Evolutionary conservation across 2,888 invertebrate genomes (phyloP).

Genomic region (Cosmia pyralina): DNA sequence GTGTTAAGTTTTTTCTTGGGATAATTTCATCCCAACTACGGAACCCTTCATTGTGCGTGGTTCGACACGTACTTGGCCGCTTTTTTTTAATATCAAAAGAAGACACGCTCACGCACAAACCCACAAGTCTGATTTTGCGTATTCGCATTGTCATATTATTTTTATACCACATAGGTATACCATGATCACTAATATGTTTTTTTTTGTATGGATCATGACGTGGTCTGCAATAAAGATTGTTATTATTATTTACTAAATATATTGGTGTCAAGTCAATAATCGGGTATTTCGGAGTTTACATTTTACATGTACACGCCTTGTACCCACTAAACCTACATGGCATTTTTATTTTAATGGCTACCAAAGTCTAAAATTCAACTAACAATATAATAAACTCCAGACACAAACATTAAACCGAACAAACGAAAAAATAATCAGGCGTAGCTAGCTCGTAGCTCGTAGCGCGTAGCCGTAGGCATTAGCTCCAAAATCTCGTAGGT

Average conservation of each 20-base stretch:
- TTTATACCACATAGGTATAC: background rate
- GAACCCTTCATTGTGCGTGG: too few relatives aligned
- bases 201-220: too few relatives aligned
- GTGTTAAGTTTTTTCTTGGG: too few relatives aligned
- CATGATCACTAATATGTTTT: too few relatives aligned
- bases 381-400: conserved; percentile 13
- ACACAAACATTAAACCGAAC: conserved; percentile 19
- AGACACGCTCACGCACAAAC: background rate
- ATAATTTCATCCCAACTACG: too few relatives aligned
- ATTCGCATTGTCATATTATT: background rate
- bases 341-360: background rate
- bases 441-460: conserved; percentile 18
- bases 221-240: too few relatives aligned
- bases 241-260: too few relatives aligned
- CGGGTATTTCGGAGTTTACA: background rate
- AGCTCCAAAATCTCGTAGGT: conserved; percentile 50
- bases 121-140: background rate
- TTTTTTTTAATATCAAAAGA: background rate
- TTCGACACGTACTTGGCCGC: too few relatives aligned
- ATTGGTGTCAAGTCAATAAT: background rate
- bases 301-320: background rate
- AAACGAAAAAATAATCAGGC: conserved; percentile 12
- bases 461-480: conserved; percentile 29
- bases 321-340: background rate
- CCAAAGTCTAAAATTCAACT: background rate